Base-by-base conservation (phyloP, 2,888 invertebrate species). In the Drymonia ruficornis region DNA sequence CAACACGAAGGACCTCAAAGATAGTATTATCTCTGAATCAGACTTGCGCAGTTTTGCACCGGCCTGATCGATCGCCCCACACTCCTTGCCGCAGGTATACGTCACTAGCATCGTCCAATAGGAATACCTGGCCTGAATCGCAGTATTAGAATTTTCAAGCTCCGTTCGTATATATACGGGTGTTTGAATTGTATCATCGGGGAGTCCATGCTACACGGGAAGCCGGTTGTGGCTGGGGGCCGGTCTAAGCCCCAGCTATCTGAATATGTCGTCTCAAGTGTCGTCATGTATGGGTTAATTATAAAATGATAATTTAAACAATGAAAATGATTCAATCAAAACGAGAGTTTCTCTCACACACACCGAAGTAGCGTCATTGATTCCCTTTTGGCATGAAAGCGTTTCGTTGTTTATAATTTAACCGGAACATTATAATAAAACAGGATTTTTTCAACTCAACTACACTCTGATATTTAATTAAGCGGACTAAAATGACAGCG, bases 191-290 rank as follows among this genome's bases (percentile, higher is more conserved):
- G 0, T 0, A 0, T 0, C 0, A 0, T 11, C 56, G 68, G 84
- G 87, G 81, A 81, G 87, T 87, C 88, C 87, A 62, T 65, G 70
- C 81, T 84, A 86, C 87, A 70, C 70, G 82, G 86, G 77, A 61
- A 72, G 73, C 81, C 78, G 87, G 88, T 81, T 45, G 72, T 74
- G 81, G 69, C 59, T 76, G 77, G 76, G 83, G 79, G 79, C 58
- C 61, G 74, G 76, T 62, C 56, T 56, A 72, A 72, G 53, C 70
- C 74, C 67, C 62, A 72, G 74, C 77, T 75, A 76, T 78, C 80
- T 78, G 74, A 80, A 81, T 82, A 78, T 79, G 81, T 74, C 82
- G 80, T 71, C 74, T 70, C 55, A 73, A 64, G 76, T 68, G 36
- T 28, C 74, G 79, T 73, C 78, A 80, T 78, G 78, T 81, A 78